Evolutionary conservation across 2,113 vertebrate genomes (phyloP).

Genomic region (Phodopus roborovskii): DNA sequence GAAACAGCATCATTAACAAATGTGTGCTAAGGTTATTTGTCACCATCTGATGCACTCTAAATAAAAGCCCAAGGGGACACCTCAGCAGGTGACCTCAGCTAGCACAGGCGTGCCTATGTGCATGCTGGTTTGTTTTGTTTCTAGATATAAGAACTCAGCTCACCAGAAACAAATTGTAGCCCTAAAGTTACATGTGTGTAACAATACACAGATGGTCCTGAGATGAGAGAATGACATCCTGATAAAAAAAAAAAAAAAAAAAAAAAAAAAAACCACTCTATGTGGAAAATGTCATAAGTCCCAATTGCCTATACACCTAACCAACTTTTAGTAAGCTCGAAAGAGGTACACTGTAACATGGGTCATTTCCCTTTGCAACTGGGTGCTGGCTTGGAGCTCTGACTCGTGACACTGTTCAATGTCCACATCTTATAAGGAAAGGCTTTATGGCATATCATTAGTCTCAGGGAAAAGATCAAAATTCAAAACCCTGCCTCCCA

Average conservation of each 20-base stretch:
- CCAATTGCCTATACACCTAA: background rate
- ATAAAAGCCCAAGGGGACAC: background rate
- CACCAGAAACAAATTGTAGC: background rate
- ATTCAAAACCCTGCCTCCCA: background rate
- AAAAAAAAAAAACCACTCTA: background rate
- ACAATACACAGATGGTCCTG: background rate
- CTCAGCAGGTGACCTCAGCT: background rate
- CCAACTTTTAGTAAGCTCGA: background rate
- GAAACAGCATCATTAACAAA: background rate
- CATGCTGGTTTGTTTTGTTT: background rate
- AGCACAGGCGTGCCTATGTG: background rate
- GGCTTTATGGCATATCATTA: background rate
- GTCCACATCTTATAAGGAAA: background rate
- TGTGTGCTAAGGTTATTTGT: background rate
- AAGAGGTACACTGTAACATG: background rate
- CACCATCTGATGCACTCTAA: background rate
- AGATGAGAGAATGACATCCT: background rate
- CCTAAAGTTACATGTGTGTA: background rate
- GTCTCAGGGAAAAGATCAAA: background rate
- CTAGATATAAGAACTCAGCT: background rate
- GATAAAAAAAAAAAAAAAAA: too few species aligned
- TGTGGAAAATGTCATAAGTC: background rate
- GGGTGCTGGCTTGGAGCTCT: background rate
- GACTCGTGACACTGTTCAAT: background rate
- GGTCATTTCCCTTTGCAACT: too few species aligned